These are phyloP conservation scores for Anguilla megastoma DNA, from an alignment of 2,797 vertebrate genomes.

Conservation along the genomic window DNA sequence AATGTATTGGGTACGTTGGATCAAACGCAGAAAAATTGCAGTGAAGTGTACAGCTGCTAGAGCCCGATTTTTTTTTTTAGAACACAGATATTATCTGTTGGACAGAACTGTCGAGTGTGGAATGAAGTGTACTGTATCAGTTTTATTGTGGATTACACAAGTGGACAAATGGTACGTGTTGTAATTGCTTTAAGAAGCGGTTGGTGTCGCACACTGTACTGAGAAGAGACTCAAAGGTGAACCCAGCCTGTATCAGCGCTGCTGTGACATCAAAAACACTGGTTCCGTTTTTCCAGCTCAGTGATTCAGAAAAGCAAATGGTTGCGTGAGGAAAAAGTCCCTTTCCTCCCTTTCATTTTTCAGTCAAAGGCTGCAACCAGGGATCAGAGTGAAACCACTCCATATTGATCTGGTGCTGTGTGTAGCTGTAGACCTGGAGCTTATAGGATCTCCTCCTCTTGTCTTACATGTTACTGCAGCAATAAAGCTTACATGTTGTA, in stretches of 20 bases:
- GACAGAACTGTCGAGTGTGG: neutral
- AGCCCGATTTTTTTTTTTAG: neutral
- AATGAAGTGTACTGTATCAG: neutral
- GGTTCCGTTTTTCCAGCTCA: slow-evolving; percentile 28
- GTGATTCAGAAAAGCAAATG: slow-evolving; percentile 8
- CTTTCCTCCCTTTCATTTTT: neutral
- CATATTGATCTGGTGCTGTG: neutral
- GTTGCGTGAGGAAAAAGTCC: neutral
- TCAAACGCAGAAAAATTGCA: neutral
- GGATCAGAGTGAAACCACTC: neutral
- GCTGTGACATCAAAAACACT: slow-evolving; percentile 21
- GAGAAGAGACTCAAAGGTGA: neutral
- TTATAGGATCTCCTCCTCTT: neutral
- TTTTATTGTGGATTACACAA: neutral
- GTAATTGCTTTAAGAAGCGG: neutral
- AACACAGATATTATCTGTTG: neutral
- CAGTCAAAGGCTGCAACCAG: neutral
- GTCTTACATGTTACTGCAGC: neutral
- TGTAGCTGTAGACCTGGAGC: neutral
- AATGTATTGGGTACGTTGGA: neutral
- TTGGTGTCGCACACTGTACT: neutral
- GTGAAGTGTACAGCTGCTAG: neutral
- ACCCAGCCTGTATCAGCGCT: neutral
- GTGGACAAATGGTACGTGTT: neutral
- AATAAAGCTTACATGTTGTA: no score